A percentile compares a stretch with the other conserved stretches of the same genome.
These are phyloP conservation scores for Chrysodeixis includens DNA, from an alignment of 2,888 invertebrate genomes.

Conservation along the genomic window DNA sequence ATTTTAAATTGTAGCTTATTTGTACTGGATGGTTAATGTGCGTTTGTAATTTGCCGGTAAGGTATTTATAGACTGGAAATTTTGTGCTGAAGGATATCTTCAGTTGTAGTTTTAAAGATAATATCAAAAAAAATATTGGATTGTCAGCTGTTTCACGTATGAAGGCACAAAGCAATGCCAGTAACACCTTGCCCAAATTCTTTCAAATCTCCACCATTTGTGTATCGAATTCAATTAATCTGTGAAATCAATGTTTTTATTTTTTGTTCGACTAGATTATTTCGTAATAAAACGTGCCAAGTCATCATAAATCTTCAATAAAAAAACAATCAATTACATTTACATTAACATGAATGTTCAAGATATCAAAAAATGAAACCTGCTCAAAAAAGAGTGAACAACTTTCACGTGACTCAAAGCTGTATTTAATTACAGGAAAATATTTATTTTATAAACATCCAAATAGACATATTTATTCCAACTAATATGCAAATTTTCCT, in stretches of 20 bases:
- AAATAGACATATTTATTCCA: background rate
- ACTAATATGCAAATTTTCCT: background rate
- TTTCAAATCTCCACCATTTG: no score
- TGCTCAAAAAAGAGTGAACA: background rate
- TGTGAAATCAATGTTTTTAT: no score
- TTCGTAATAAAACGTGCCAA: no score
- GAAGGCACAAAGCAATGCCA: no score
- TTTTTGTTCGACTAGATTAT: no score
- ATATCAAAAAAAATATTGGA: background rate
- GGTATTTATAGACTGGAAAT: background rate
- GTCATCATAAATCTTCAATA: no score
- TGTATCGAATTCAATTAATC: no score
- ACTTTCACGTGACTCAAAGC: background rate
- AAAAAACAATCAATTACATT: no score
- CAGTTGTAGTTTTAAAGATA: background rate
- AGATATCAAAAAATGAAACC: background rate
- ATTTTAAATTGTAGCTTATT: conserved; percentile 18
- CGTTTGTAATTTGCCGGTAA: background rate
- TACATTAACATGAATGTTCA: no score
- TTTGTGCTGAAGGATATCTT: background rate
- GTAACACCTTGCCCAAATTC: no score
- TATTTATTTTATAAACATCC: no score
- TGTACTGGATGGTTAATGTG: background rate
- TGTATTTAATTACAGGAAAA: background rate
- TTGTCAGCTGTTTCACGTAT: no score